Base-by-base conservation (phyloP, 2,113 vertebrate genomes). In the Erythrocercus mccallii region DNA sequence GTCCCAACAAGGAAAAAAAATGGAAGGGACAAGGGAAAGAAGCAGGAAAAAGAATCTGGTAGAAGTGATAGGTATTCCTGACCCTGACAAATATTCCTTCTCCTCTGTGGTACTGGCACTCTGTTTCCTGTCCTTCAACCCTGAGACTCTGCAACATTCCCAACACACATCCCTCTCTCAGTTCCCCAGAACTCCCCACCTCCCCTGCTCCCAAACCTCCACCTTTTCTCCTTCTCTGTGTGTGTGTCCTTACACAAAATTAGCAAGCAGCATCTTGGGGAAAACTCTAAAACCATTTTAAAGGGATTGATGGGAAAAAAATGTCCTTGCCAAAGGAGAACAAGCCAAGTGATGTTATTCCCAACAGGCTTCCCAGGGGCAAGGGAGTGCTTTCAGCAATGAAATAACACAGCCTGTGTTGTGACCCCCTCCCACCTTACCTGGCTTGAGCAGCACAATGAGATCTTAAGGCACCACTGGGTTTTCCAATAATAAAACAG, bases 331-430 rank as follows among this genome's bases (percentile, higher is more conserved):
- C 54, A 62, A 64, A 86, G 4, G 11, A 70, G 33, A 12, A 69
- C 0, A 1, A 83, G 50, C 25, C 73, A 86, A 86, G 56, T 6
- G 54, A 56, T 33, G 54, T 35, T 74, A 60, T 51, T 78, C 72
- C 84, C 64, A 78, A 54, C 11, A 40, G 45, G 51, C 27, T 73
- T 66, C 37, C 51, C 51, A 33, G 33, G 44, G 77, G 8, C 10
- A 76, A 44, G 37, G 44, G 24, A 73, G 44, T 7, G 16, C 15
- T 19, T 68, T 65, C 72, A 50, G 58, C 51, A 61, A 47, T 71
- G 93, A 95, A 97, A 92, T 66, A 91, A 77, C 79, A 72, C 91
- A 76, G 87, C 44, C 73, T 77, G 38, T 76, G 71, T 78, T 82
- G 38, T n/a, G 66, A 84, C 70, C 48, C 23, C 17, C 22, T 44